phyloP scores from a whole-genome alignment of 2,113 vertebrate genomes.

The Callocephalon fimbriatum region DNA sequence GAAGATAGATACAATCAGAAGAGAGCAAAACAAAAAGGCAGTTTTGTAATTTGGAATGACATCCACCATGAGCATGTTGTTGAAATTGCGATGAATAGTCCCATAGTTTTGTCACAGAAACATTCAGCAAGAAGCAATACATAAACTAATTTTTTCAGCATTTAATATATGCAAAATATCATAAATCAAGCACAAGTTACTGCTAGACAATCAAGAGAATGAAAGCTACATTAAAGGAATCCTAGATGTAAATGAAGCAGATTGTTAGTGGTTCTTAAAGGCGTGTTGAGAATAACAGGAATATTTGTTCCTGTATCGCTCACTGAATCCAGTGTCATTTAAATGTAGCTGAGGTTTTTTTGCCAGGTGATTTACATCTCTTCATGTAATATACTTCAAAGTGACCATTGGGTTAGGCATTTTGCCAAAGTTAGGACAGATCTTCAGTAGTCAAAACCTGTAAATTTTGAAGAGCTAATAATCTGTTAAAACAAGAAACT shows the following conservation, averaged over 20 bases:
- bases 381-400: neutral
- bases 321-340: neutral
- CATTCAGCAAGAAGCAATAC: neutral
- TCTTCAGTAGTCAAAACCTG: neutral
- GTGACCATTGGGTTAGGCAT: neutral
- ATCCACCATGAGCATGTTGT: neutral
- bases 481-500: neutral
- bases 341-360: neutral
- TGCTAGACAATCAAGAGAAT: neutral
- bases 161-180: neutral
- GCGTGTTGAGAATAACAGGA: neutral
- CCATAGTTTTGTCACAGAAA: neutral
- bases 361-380: neutral
- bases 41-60: neutral
- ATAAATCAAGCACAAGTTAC: neutral
- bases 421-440: neutral
- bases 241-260: neutral
- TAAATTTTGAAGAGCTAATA: neutral
- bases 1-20: neutral
- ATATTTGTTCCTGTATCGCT: neutral
- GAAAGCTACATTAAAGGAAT: neutral
- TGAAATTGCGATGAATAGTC: neutral
- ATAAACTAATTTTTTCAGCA: neutral
- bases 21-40: neutral
- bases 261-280: neutral